Evolutionary conservation across 2,888 invertebrate species (phyloP), one percentile per base, ranked within the genome.

Genomic region (Laothoe populi): DNA sequence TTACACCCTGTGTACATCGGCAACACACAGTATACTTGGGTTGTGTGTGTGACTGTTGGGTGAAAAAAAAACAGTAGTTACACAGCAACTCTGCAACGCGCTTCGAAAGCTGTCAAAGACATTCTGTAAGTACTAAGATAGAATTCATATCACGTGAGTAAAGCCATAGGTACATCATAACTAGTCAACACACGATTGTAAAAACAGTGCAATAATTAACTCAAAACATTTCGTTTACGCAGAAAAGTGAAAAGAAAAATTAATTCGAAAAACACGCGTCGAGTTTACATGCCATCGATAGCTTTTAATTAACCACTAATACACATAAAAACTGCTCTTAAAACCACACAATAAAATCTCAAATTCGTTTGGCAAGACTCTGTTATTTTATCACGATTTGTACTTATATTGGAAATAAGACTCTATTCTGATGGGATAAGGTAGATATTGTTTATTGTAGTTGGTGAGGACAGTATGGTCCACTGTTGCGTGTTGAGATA

Each of bases 401-500:
- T 35, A 19, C 10, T 11, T 16, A 19, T 11, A 19, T 35, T 35
- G 35, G 19, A 53, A 35, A 53, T 19, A 5, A 11, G 2, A 11
- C 11, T 19, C 19, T 53, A 53, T 35, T 11, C 4, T 31, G 8
- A 16, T 19, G 19, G 11, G 4, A 11, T 53, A 35, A 53, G 53
- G 31, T 53, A 31, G 19, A 53, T 11, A 53, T n/a, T 24, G 8
- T 31, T 31, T 26, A 1, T 16, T 16, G 16, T 19, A 10, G 16
- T 31, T n/a, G 16, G 11, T 4, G 10, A 16, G 19, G 2, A 31
- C 19, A 16, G 31, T 31, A 53, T 11, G 35, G 19, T 35, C 53
- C 35, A 53, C 16, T 53, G 53, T 26, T 53, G 53, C 53, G 31
- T 58, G 53, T 19, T 16, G 19, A 35, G 40, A 70, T 74, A 72